Percentiles rank a stretch among this genome's conserved stretches.
Evolutionary conservation across 2,797 vertebrate genomes (phyloP).

Genomic region (Lutjanus campechanus): DNA sequence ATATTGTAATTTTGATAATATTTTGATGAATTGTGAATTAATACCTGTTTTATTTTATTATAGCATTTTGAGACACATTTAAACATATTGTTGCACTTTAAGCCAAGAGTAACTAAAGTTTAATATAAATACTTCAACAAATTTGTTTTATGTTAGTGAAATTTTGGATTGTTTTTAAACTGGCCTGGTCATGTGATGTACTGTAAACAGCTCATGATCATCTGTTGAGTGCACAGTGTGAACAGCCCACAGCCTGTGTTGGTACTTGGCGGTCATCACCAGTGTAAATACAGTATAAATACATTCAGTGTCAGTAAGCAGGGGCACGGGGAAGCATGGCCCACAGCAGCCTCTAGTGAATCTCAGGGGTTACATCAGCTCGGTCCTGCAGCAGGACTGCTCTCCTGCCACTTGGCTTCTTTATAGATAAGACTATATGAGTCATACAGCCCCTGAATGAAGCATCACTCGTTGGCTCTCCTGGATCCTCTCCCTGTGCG

Average conservation of each 20-base stretch:
- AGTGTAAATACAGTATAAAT: conserved; percentile 12
- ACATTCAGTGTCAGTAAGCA: conserved; percentile 7
- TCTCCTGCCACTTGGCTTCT: conserved; percentile 79
- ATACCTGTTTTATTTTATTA: background rate
- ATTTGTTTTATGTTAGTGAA: background rate
- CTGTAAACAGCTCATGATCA: conserved; percentile 7
- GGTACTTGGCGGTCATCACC: conserved; percentile 8
- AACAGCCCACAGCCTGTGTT: conserved; percentile 9
- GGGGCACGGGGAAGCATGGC: conserved; percentile 43
- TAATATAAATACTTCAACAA: background rate
- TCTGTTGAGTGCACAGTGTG: conserved; percentile 23
- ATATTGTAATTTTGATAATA: no score
- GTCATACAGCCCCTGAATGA: conserved; percentile 81
- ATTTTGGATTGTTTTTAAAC: background rate
- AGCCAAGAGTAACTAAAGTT: background rate
- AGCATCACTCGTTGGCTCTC: conserved; percentile 58
- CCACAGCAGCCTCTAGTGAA: conserved; percentile 78
- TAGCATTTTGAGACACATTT: background rate
- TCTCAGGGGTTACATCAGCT: conserved; percentile 70
- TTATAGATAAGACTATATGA: conserved; percentile 84
- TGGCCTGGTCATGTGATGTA: background rate
- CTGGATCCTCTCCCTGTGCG: conserved; percentile 55
- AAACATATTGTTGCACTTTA: background rate
- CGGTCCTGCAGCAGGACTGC: conserved; percentile 80
- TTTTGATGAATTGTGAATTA: no score